Percentiles rank a stretch among this genome's conserved stretches.
phyloP scores from a whole-genome alignment of 1,140 invertebrate genomes.

The Drosophila sturtevanti region DNA sequence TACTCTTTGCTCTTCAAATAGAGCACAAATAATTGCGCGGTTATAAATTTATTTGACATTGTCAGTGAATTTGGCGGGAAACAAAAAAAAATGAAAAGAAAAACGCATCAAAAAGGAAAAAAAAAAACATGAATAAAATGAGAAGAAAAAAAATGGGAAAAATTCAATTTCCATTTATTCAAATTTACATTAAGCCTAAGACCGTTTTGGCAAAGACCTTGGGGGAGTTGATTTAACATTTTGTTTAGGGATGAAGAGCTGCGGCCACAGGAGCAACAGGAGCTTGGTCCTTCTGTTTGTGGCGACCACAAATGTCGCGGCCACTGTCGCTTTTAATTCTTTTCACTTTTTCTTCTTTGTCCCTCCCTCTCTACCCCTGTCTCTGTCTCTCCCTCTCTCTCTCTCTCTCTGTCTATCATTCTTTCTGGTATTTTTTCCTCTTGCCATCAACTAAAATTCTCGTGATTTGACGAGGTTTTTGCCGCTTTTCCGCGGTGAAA shows the following conservation, averaged over 20 bases:
- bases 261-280: constrained; percentile 54
- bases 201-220: constrained; percentile 16
- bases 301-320: constrained; percentile 66
- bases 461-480: constrained; percentile 66
- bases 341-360: constrained; percentile 50
- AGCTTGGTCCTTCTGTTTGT: not conserved
- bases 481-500: constrained; percentile 35
- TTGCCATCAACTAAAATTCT: no score
- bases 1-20: not conserved
- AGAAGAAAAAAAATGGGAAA: constrained; percentile 11
- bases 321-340: constrained; percentile 74
- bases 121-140: not conserved
- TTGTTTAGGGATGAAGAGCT: constrained; percentile 2
- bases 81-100: not conserved
- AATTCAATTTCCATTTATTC: constrained; percentile 69
- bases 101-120: not conserved
- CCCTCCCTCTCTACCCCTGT: not conserved
- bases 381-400: constrained; percentile 25
- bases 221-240: constrained; percentile 24
- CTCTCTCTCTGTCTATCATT: constrained; percentile 38
- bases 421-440: constrained; percentile 19
- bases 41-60: constrained; percentile 8
- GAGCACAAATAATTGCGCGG: constrained; percentile 47
- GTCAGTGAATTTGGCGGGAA: not conserved
- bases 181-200: constrained; percentile 61